Evolutionary conservation across 1,140 invertebrate species (phyloP).

Genomic region (Drosophila arizonae): DNA sequence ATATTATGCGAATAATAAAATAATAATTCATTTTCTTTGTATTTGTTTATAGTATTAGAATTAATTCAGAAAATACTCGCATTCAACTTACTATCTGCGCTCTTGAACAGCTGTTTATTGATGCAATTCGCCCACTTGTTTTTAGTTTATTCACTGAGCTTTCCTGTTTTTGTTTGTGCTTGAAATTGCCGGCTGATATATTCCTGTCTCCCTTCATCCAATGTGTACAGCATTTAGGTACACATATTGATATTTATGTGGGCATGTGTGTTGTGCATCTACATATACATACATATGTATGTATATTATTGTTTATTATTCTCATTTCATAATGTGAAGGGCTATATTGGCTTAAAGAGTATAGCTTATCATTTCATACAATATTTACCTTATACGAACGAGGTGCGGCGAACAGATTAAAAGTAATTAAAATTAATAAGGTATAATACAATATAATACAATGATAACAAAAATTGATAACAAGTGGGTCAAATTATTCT

Average conservation of each 20-base stretch:
- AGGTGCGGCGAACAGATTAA: no score
- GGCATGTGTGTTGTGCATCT: no score
- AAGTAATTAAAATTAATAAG: no score
- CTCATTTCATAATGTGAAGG: neutral
- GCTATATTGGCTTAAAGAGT: neutral
- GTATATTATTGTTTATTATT: neutral
- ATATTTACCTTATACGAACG: no score
- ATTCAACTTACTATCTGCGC: neutral
- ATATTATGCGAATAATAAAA: constrained; percentile 4
- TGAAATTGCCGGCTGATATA: constrained; percentile 4
- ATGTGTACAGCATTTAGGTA: neutral
- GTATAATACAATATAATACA: no score
- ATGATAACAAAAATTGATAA: no score
- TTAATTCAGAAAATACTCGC: neutral
- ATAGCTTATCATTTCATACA: neutral
- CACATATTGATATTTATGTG: neutral
- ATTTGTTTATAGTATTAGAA: neutral
- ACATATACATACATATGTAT: no score
- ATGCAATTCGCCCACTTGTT: constrained; percentile 18
- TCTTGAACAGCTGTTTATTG: constrained; percentile 25
- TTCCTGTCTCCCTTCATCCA: neutral
- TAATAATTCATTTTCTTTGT: neutral
- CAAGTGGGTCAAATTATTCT: neutral
- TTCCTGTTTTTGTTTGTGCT: neutral
- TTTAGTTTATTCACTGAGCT: neutral